These are phyloP conservation scores for Zaprionus lachaisei DNA, from an alignment of 1,140 invertebrate genomes.

Conservation along the genomic window DNA sequence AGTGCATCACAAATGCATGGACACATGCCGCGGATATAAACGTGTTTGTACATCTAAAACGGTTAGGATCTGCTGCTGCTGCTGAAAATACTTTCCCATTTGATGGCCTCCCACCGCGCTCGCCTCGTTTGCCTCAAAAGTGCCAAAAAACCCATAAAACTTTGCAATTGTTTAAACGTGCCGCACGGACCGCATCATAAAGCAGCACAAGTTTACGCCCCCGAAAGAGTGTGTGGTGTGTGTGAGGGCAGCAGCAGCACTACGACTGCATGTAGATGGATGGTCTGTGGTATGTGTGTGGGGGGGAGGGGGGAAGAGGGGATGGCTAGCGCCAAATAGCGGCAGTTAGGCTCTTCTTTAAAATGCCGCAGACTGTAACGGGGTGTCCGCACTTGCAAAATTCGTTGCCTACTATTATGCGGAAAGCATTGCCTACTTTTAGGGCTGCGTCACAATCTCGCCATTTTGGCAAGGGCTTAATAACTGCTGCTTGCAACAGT, in stretches of 20 bases:
- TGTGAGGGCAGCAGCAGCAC: background rate
- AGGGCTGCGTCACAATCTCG: background rate
- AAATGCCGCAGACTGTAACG: slow-evolving; percentile 35
- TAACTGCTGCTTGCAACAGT: slow-evolving; percentile 22
- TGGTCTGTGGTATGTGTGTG: background rate
- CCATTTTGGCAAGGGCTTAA: slow-evolving; percentile 22
- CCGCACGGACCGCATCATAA: slow-evolving; percentile 59
- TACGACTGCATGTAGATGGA: slow-evolving; percentile 3
- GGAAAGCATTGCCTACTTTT: slow-evolving; percentile 22
- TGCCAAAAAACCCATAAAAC: slow-evolving; percentile 56
- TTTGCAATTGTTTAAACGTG: slow-evolving; percentile 78
- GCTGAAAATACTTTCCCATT: background rate
- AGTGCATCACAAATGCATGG: slow-evolving; percentile 40
- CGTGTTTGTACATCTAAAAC: slow-evolving; percentile 14
- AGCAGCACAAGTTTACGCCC: slow-evolving; percentile 47
- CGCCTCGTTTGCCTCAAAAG: slow-evolving; percentile 4
- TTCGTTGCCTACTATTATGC: slow-evolving; percentile 67
- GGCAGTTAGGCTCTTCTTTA: slow-evolving; percentile 21
- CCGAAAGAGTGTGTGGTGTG: slow-evolving; percentile 17
- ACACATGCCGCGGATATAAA: slow-evolving; percentile 5
- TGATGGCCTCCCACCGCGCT: background rate
- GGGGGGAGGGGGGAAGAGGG: background rate
- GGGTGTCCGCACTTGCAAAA: slow-evolving; percentile 21
- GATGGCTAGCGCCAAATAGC: background rate
- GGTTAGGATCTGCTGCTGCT: background rate